phyloP scores from a whole-genome alignment of 2,888 invertebrate genomes.

The Acronicta alni region DNA sequence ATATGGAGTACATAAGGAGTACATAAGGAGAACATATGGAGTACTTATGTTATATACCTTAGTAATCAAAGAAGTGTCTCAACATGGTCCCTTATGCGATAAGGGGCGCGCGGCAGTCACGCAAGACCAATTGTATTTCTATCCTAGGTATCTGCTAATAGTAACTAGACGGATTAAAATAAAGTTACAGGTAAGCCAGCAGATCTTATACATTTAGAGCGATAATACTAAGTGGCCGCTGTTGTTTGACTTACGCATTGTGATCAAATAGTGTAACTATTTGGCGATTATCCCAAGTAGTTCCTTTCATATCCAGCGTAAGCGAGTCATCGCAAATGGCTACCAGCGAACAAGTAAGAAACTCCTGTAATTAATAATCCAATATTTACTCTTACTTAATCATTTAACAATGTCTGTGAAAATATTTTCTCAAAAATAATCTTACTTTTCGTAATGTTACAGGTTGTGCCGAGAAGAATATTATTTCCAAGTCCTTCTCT shows the following conservation, averaged over 20 bases:
- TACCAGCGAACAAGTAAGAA: slow-evolving; percentile 68
- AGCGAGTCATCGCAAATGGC: slow-evolving; percentile 76
- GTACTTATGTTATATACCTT: too few species aligned
- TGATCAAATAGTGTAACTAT: slow-evolving; percentile 78
- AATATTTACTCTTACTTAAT: slow-evolving; percentile 4
- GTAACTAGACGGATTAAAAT: too few species aligned
- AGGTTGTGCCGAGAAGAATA: slow-evolving; percentile 76
- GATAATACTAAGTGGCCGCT: too few species aligned
- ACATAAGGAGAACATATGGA: too few species aligned
- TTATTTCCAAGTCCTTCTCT: slow-evolving; percentile 84
- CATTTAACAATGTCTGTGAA: background rate
- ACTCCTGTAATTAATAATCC: slow-evolving; percentile 68
- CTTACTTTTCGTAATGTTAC: slow-evolving; percentile 71
- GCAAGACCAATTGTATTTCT: too few species aligned
- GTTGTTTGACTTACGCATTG: slow-evolving; percentile 65
- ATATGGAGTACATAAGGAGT: too few species aligned
- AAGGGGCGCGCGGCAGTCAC: too few species aligned
- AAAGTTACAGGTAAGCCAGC: too few species aligned
- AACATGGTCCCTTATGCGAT: too few species aligned
- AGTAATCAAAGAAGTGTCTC: too few species aligned
- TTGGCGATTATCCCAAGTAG: slow-evolving; percentile 85
- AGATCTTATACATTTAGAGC: too few species aligned
- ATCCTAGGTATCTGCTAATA: too few species aligned
- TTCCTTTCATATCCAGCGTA: slow-evolving; percentile 73
- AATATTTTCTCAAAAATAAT: background rate